phyloP scores from a whole-genome alignment of 1,140 invertebrate species.

The Philaenus spumarius region DNA sequence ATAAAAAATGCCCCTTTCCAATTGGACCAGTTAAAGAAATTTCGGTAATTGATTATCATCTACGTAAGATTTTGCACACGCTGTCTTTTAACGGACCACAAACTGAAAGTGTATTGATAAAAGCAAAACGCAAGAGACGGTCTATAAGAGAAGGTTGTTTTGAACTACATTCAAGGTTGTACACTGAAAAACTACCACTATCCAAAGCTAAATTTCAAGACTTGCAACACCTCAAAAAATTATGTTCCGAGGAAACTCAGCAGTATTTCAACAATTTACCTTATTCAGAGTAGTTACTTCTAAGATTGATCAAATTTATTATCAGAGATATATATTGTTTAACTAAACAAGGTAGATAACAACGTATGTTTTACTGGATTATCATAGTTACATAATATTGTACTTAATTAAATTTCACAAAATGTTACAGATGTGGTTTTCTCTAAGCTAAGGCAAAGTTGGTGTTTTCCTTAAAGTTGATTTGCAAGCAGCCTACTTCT shows the following conservation, averaged over 20 bases:
- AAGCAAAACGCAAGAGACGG: neutral
- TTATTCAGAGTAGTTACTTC: too few species aligned
- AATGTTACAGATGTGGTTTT: too few species aligned
- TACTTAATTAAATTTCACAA: too few species aligned
- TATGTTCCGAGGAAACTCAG: conserved; percentile 13
- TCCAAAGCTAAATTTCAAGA: conserved; percentile 9
- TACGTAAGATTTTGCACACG: conserved; percentile 2
- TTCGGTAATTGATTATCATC: neutral
- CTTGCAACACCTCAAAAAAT: too few species aligned
- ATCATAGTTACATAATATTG: too few species aligned
- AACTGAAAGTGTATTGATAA: conserved; percentile 11
- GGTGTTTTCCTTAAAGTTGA: too few species aligned
- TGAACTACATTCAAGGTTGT: neutral
- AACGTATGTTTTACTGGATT: too few species aligned
- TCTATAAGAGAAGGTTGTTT: conserved; percentile 12
- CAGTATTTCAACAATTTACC: conserved; percentile 2
- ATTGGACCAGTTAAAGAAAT: conserved; percentile 13
- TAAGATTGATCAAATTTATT: too few species aligned
- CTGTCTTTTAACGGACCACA: conserved; percentile 11
- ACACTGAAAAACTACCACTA: conserved; percentile 2
- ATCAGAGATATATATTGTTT: too few species aligned
- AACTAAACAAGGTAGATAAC: too few species aligned
- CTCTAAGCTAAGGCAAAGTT: too few species aligned
- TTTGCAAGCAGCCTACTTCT: too few species aligned
- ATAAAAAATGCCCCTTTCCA: conserved; percentile 7